These are phyloP conservation scores for Microplitis deprimator DNA, from an alignment of 2,888 invertebrate species.

Conservation along the genomic window DNA sequence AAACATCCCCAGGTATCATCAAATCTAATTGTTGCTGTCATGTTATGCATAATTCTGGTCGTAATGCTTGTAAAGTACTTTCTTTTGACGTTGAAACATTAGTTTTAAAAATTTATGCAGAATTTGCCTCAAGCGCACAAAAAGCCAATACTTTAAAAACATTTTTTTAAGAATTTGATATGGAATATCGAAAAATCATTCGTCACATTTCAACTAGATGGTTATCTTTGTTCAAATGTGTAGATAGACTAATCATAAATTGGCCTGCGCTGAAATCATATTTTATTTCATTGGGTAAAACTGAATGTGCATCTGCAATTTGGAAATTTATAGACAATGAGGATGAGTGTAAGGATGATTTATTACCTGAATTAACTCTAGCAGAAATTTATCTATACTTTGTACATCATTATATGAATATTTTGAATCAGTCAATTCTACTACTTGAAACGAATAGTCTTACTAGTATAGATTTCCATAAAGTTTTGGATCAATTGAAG, in stretches of 20 bases:
- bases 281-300: neutral
- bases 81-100: neutral
- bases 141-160: too few species aligned
- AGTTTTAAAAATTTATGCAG: neutral
- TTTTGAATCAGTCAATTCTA: neutral
- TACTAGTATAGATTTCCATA: neutral
- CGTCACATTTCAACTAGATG: neutral
- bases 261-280: conserved; percentile 4
- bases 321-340: neutral
- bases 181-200: neutral
- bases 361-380: neutral
- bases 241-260: neutral
- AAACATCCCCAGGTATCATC: neutral
- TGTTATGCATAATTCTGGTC: neutral
- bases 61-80: neutral
- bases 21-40: conserved; percentile 8
- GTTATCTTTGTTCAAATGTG: conserved; percentile 1
- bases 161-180: neutral
- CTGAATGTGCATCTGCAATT: conserved; percentile 1
- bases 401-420: neutral
- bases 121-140: neutral
- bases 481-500: neutral
- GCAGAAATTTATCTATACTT: conserved; percentile 3
- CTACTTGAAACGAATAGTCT: neutral
- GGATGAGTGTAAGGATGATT: neutral